Conservation (phyloP, 2,888 invertebrate genomes). For the Orthosia gothica region DNA sequence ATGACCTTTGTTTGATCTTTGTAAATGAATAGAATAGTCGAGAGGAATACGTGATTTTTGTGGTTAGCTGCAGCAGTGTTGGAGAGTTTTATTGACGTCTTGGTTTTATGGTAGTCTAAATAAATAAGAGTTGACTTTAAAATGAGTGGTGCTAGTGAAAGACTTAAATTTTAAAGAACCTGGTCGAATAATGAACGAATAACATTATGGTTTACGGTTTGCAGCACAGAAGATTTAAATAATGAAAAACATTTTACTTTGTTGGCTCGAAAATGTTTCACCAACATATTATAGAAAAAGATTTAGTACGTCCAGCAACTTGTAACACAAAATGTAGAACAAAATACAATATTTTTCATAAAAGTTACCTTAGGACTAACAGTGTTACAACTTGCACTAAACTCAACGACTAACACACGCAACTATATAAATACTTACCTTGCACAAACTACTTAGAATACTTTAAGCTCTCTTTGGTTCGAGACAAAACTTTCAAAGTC, state of each 20-base stretch:
- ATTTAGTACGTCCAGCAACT: background rate
- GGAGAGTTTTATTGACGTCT: conserved; percentile 23
- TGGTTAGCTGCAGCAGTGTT: conserved; percentile 19
- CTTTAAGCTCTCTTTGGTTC: conserved; percentile 64
- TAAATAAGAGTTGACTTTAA: conserved; percentile 29
- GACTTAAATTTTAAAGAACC: conserved; percentile 1
- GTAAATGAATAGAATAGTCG: conserved; percentile 34
- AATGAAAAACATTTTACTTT: background rate
- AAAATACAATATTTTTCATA: background rate
- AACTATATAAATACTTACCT: conserved; percentile 51
- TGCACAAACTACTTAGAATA: conserved; percentile 61
- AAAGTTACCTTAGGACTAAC: conserved; percentile 1
- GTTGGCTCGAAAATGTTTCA: background rate
- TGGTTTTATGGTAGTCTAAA: conserved; percentile 32
- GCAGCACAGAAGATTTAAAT: background rate
- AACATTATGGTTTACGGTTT: background rate
- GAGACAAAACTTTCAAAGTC: conserved; percentile 60
- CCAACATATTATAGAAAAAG: background rate
- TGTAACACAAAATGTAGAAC: background rate
- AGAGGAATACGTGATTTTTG: conserved; percentile 43
- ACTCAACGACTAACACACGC: conserved; percentile 28
- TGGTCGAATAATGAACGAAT: background rate
- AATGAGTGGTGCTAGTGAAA: conserved; percentile 1
- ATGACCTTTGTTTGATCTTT: conserved; percentile 47
- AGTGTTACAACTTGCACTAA: conserved; percentile 7